Percentiles rank a stretch among this genome's conserved stretches.
phyloP scores from a whole-genome alignment of 2,888 invertebrate species.

The Tiphia femorata region DNA sequence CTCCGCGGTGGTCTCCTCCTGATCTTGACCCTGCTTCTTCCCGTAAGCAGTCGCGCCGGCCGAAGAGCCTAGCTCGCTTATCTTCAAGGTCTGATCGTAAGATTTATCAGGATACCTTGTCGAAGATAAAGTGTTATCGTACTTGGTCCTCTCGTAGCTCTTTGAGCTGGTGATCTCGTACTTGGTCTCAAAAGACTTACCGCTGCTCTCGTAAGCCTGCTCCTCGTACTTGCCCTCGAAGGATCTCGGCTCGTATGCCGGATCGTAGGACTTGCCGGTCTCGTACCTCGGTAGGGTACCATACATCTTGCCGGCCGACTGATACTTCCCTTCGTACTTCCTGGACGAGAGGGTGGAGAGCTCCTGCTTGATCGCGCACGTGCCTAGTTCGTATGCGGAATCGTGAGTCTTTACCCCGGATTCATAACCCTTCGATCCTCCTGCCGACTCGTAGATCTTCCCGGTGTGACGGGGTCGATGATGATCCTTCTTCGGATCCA shows the following conservation, averaged over 20 bases:
- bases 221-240: slow-evolving; percentile 50
- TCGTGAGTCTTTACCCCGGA: slow-evolving; percentile 66
- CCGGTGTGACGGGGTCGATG: slow-evolving; percentile 38
- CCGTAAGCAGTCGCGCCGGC: slow-evolving; percentile 47
- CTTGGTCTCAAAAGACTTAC: slow-evolving; percentile 53
- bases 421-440: slow-evolving; percentile 60
- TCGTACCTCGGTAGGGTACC: slow-evolving; percentile 65
- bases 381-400: slow-evolving; percentile 60
- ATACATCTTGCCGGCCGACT: slow-evolving; percentile 60
- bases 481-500: slow-evolving; percentile 61
- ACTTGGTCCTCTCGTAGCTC: slow-evolving; percentile 63
- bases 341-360: slow-evolving; percentile 34
- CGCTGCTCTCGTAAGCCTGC: slow-evolving; percentile 43
- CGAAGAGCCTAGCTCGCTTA: slow-evolving; percentile 56
- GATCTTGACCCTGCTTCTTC: slow-evolving; percentile 53
- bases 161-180: slow-evolving; percentile 64
- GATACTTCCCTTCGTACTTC: slow-evolving; percentile 56
- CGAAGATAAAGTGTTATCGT: slow-evolving; percentile 47
- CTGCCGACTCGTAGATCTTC: slow-evolving; percentile 56
- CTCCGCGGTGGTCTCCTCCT: slow-evolving; percentile 49
- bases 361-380: slow-evolving; percentile 51
- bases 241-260: slow-evolving; percentile 34
- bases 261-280: slow-evolving; percentile 44
- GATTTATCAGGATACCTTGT: slow-evolving; percentile 60
- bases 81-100: slow-evolving; percentile 65